Percentiles rank a stretch among this genome's conserved stretches.
Evolutionary conservation across 2,888 invertebrate genomes (phyloP).

Genomic region (Amaurobius ferox): DNA sequence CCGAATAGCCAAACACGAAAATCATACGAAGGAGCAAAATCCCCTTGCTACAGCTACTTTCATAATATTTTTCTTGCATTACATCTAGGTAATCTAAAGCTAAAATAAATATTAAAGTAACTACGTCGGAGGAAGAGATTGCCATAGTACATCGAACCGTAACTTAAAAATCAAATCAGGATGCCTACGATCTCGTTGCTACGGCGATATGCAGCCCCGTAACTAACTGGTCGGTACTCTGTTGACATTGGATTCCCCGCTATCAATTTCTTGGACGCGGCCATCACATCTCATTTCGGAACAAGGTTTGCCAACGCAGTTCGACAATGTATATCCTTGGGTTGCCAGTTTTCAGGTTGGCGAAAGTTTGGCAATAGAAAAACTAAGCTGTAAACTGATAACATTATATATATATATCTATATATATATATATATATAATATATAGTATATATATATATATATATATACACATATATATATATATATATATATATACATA

Average conservation of each 20-base stretch:
- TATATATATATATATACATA: too few species aligned
- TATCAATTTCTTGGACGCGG: conserved; percentile 68
- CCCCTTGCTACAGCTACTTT: not conserved
- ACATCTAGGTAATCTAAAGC: not conserved
- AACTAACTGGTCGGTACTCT: conserved; percentile 65
- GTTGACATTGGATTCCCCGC: conserved; percentile 65
- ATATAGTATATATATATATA: too few species aligned
- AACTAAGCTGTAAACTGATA: too few species aligned
- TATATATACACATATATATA: too few species aligned
- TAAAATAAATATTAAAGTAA: conserved; percentile 8
- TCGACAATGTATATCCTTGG: conserved; percentile 50
- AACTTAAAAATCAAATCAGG: conserved; percentile 62
- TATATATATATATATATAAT: too few species aligned
- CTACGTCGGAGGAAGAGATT: not conserved
- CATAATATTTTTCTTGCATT: conserved; percentile 1
- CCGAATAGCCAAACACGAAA: not conserved
- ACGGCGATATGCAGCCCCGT: conserved; percentile 53
- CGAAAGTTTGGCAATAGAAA: conserved; percentile 25
- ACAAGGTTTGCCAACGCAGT: conserved; percentile 78
- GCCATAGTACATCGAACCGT: not conserved
- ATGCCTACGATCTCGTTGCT: conserved; percentile 43
- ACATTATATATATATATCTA: too few species aligned
- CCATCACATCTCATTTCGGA: conserved; percentile 75
- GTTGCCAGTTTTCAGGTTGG: conserved; percentile 31
- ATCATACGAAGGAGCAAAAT: not conserved